Evolutionary conservation across 2,888 invertebrate species (phyloP), one percentile per base, ranked within the genome.

Genomic region (Fissipunctia ypsillon): DNA sequence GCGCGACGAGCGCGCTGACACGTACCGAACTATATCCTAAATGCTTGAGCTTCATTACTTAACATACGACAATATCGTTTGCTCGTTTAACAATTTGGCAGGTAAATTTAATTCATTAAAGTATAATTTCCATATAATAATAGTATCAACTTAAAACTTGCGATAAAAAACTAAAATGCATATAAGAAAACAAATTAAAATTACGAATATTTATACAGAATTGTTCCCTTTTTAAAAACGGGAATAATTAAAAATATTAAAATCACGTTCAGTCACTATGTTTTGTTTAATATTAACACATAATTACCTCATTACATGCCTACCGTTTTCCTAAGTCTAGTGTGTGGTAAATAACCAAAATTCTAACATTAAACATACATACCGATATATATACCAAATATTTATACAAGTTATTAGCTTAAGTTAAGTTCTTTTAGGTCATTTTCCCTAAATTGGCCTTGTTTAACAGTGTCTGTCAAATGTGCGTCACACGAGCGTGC

Each of bases 281-380:
- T 94, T 94, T 93, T 94, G 95, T 95, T 95, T 93, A 94, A 93
- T 94, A 95, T 95, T 95, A 95, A 95, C 95, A 95, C 93, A 95
- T 94, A 95, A 95, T 95, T 95, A 95, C 94, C 94, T 94, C 91
- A 95, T 95, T 95, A 95, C 90, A 94, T 93, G 91, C 93, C 96
- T 96, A 96, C 93, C 93, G 88, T 94, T 94, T 95, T 93, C 96
- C 96, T 96, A 96, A 95, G 89, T 95, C 96, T 96, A 96, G 94
- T 95, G 95, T 94, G 95, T 95, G 95, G 94, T 96, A 95, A 95
- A 95, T 95, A 96, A 96, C 95, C 96, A 94, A 96, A 96, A 96
- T 91, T 95, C 96, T 96, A 96, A 96, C 93, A 96, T 96, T 96
- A 96, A 95, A 92, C 95, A 96, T 96, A 96, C 95, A 96, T 96